Evolutionary conservation across 2,113 vertebrate genomes (phyloP).

Genomic region (Oostethus manadensis): DNA sequence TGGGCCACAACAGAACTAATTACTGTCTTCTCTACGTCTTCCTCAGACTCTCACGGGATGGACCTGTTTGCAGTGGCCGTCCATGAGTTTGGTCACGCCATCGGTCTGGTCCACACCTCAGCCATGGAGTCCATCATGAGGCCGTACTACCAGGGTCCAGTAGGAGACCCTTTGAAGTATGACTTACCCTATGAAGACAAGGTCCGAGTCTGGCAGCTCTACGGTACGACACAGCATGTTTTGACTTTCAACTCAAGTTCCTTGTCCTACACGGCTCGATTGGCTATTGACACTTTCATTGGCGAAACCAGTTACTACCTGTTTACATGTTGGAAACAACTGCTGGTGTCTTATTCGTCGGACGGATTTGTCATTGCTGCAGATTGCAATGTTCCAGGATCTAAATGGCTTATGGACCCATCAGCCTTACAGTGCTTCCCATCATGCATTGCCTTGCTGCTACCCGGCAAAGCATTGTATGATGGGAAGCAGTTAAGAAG

Average conservation of each 20-base stretch:
- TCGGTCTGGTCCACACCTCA: conserved; percentile 89
- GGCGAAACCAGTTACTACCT: no score
- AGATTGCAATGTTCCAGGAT: no score
- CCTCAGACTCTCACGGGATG: conserved; percentile 81
- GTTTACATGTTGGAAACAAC: no score
- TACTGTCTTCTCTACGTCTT: conserved; percentile 15
- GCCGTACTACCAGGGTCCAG: conserved; percentile 93
- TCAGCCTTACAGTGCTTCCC: no score
- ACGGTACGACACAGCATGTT: conserved; percentile 72
- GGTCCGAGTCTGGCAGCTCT: conserved; percentile 93
- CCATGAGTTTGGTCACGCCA: conserved; percentile 94
- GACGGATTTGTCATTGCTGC: no score
- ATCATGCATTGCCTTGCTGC: no score
- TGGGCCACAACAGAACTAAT: background rate
- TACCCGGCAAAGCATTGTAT: no score
- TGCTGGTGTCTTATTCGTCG: no score
- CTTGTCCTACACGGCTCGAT: no score
- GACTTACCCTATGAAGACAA: conserved; percentile 89
- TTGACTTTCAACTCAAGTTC: conserved; percentile 12
- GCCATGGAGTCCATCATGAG: conserved; percentile 89
- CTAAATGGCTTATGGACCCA: no score
- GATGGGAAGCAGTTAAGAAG: no score
- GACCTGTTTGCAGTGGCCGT: conserved; percentile 94
- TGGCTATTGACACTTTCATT: no score
- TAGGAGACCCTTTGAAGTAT: conserved; percentile 91